Conservation (phyloP, 2,113 vertebrate genomes). For the Actinemys pallida region DNA sequence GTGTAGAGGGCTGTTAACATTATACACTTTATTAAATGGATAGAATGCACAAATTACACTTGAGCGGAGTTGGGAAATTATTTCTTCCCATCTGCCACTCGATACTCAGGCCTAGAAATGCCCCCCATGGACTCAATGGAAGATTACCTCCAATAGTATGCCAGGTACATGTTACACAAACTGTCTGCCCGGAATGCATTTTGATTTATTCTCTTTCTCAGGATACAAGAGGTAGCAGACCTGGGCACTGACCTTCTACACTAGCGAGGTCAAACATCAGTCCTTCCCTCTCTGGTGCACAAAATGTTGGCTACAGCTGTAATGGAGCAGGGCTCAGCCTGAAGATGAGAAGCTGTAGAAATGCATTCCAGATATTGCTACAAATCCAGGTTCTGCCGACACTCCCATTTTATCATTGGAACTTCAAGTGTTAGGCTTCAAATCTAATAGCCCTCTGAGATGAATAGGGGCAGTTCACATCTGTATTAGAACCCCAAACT, state of each 20-base stretch:
- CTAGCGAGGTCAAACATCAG: background rate
- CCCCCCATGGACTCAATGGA: accelerated
- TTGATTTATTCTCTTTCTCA: accelerated
- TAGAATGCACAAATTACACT: background rate
- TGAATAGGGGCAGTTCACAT: background rate
- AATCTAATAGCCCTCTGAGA: background rate
- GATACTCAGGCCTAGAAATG: background rate
- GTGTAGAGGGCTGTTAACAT: background rate
- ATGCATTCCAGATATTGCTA: background rate
- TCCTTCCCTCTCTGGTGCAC: background rate
- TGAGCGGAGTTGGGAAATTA: background rate
- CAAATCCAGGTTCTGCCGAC: background rate
- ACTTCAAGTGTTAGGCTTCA: accelerated
- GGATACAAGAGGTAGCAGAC: background rate
- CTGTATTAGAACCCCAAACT: background rate
- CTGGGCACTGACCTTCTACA: accelerated
- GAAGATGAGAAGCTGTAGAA: background rate
- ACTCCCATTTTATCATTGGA: background rate
- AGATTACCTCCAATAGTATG: background rate
- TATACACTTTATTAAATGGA: background rate
- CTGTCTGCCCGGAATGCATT: background rate
- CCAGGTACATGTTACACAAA: background rate
- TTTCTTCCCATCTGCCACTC: background rate
- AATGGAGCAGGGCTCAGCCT: background rate
- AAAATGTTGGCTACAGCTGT: background rate